Evolutionary conservation across 2,113 vertebrate species (phyloP), one percentile per base, ranked within the genome.

Genomic region (Bubalus kerabau): DNA sequence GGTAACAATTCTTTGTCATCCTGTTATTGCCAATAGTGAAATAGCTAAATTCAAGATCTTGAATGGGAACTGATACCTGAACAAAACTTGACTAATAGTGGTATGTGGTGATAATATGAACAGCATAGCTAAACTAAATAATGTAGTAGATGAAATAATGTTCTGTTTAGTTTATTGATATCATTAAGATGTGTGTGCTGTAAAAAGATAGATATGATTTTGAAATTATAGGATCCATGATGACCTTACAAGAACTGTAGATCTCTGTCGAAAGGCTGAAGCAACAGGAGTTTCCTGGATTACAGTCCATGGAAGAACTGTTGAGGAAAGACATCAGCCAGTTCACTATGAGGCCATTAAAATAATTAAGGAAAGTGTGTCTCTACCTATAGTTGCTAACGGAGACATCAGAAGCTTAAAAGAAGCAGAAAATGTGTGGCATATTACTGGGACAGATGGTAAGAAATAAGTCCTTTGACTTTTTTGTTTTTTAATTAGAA

Each of bases 331-430:
- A 87, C 99, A 99, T 98, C 99, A 99, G 94, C 99, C 99, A 28
- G 99, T 99, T 90, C 99, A 99, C 98, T 99, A 99, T 71, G 99
- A 99, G 91, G 99, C 99, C 97, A 99, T 99, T 97, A 99, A 99
- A 99, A 99, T 98, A 90, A 99, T 99, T 98, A 99, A 99, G 97
- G 99, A 99, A 98, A 99, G 99, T 57, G 46, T 99, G 15, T 99
- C 99, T 71, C 97, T 99, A 98, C 99, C 99, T 67, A 82, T 99
- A 90, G 99, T 99, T 89, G 99, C 99, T 94, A 99, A 99, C 32
- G 99, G 99, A 64, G 99, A 99, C 80, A 98, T 99, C 96, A 99
- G 99, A 98, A 99, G 98, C 98, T 99, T 99, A 96, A 99, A 98
- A 97, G 99, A 99, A 98, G 99, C 99, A 98, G 99, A 99, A 98